Percentiles rank a stretch among this genome's conserved stretches.
These are phyloP conservation scores for Odiellus spinosus DNA, from an alignment of 2,888 invertebrate genomes.

Conservation along the genomic window DNA sequence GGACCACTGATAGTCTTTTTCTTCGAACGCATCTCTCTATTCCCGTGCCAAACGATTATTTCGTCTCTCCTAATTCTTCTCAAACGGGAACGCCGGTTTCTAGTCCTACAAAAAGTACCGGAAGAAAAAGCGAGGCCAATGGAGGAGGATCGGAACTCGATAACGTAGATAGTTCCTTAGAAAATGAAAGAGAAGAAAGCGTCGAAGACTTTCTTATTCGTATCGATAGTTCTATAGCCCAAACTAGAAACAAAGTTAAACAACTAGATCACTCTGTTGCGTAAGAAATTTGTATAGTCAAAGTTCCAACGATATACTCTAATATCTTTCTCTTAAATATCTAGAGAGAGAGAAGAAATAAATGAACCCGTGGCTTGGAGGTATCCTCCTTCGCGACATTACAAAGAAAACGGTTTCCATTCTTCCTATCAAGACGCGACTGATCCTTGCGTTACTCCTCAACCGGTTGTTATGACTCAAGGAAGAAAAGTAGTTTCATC, in stretches of 20 bases:
- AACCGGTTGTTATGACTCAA: conserved; percentile 46
- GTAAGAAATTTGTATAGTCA: no score
- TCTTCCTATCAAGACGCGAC: no score
- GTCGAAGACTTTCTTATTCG: conserved; percentile 30
- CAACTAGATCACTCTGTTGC: conserved; percentile 21
- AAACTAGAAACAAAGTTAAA: conserved; percentile 28
- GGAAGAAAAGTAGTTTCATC: conserved; percentile 63
- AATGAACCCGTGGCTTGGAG: no score
- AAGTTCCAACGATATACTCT: no score
- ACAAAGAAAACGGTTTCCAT: no score
- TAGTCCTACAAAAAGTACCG: conserved; percentile 7
- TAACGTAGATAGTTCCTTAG: conserved; percentile 1
- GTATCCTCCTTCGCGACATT: no score
- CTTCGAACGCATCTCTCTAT: conserved; percentile 72
- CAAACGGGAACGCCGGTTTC: conserved; percentile 6
- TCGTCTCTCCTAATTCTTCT: conserved; percentile 12
- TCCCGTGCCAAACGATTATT: conserved; percentile 35
- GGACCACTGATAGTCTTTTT: conserved; percentile 84
- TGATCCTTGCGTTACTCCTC: conserved; percentile 12
- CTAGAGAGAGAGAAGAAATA: no score
- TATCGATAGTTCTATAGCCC: conserved; percentile 32
- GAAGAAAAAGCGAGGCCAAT: neutral
- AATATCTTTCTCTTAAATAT: no score
- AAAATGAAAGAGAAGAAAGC: conserved; percentile 21
- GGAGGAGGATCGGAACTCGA: conserved; percentile 6